Evolutionary conservation across 2,113 vertebrate genomes (phyloP), one percentile per base, ranked within the genome.

Genomic region (Alethe castanea): DNA sequence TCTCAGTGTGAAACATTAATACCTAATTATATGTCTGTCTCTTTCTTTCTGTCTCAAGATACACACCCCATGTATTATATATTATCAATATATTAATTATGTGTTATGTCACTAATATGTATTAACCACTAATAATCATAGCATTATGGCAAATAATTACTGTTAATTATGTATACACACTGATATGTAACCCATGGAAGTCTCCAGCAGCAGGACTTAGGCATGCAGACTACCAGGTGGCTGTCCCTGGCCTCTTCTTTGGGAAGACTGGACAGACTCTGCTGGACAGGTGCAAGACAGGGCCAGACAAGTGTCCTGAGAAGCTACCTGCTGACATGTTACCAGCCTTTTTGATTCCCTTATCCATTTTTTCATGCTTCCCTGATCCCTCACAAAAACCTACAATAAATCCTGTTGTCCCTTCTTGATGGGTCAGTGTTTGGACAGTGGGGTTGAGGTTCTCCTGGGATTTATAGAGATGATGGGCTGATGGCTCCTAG

Each of bases 321-420:
- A 79, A 61, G 15, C 8, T 5, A 19, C 5, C 13, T 70, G n/a
- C 45, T 81, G 44, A 26, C 9, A 12, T 31, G 5, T 23, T 9
- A 45, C 40, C 2, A 14, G 25, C 14, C 14, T 40, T 59, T 93
- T 45, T 25, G 44, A 54, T 86, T 64, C 5, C 4, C 23, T 62
- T 89, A 40, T 59, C 9, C 17, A 5, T 24, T 53, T 45, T 42
- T 67, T 17, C 29, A 48, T 54, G 22, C 20, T 61, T 79, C 4
- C 6, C 8, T 3, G 2, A 19, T 28, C 2, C 2, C 11, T 48
- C 7, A 8, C 12, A 44, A 59, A 84, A 38, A 0, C 2, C 9
- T 25, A 6, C 11, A 57, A 6, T 29, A 79, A 66, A 3, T 57
- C 35, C 11, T 65, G 14, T 61, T 79, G 50, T 36, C 5, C 15